phyloP scores from a whole-genome alignment of 1,140 invertebrate species.

The Drepana arcuata region DNA sequence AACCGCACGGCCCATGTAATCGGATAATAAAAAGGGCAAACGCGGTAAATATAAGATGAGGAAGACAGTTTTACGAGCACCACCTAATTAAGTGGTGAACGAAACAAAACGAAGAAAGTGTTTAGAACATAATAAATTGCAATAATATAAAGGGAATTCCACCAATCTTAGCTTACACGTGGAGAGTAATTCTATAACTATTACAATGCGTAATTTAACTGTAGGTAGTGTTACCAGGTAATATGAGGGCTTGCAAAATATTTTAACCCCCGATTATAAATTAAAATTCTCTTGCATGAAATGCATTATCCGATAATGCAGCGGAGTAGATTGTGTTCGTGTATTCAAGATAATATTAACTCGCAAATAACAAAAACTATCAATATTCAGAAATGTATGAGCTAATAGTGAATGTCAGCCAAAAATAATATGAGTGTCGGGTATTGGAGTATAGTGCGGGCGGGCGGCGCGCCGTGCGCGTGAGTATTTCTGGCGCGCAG shows the following conservation, averaged over 20 bases:
- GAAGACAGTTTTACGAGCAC: constrained; percentile 71
- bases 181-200: too few relatives aligned
- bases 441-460: constrained; percentile 25
- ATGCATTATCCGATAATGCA: too few relatives aligned
- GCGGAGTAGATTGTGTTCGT: too few relatives aligned
- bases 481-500: constrained; percentile 65
- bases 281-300: too few relatives aligned
- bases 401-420: constrained; percentile 17
- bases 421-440: constrained; percentile 40
- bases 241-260: too few relatives aligned
- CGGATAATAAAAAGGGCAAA: constrained; percentile 72
- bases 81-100: constrained; percentile 71
- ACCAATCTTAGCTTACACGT: too few relatives aligned
- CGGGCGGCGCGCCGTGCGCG: constrained; percentile 34
- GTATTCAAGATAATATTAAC: too few relatives aligned
- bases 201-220: too few relatives aligned
- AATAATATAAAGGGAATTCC: too few relatives aligned
- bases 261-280: too few relatives aligned
- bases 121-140: constrained; percentile 56
- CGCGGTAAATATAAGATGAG: constrained; percentile 72
- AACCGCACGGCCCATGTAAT: constrained; percentile 67
- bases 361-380: constrained; percentile 19
- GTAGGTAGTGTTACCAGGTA: too few relatives aligned
- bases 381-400: constrained; percentile 17
- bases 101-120: constrained; percentile 61